A percentile compares a stretch with the other conserved stretches of the same genome.
Conservation (phyloP, 2,113 vertebrate genomes). For the Butorides virescens region DNA sequence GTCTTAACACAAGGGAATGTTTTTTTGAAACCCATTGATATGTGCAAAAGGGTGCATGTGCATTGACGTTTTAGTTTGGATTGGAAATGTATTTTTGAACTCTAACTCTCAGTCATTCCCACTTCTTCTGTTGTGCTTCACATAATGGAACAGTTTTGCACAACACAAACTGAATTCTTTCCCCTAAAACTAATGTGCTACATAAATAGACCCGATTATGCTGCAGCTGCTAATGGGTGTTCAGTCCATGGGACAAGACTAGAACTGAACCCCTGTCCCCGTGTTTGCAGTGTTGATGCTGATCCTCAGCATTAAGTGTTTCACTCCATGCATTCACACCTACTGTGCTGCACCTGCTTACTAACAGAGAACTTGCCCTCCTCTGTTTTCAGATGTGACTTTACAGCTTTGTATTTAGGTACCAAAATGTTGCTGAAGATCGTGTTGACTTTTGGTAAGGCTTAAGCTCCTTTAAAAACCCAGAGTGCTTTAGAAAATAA, state of each 20-base stretch:
- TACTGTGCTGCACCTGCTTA: neutral
- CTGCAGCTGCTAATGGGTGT: neutral
- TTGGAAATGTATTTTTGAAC: neutral
- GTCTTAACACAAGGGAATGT: neutral
- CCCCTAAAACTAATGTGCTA: neutral
- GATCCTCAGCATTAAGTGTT: neutral
- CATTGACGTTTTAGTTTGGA: neutral
- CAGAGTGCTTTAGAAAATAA: neutral
- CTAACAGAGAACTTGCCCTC: neutral
- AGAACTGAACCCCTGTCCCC: neutral
- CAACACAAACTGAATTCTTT: neutral
- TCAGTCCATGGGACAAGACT: neutral
- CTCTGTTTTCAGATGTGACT: neutral
- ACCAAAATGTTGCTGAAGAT: neutral
- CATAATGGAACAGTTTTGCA: neutral
- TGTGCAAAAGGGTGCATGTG: neutral
- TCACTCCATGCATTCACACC: neutral
- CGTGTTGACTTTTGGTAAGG: neutral
- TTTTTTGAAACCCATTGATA: neutral
- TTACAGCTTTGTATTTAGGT: neutral
- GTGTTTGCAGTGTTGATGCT: neutral
- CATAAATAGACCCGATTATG: neutral
- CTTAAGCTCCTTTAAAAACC: neutral
- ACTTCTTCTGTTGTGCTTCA: neutral
- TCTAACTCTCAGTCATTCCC: neutral